These are phyloP conservation scores for Peromyscus leucopus DNA, from an alignment of 2,113 vertebrate species.

Conservation along the genomic window DNA sequence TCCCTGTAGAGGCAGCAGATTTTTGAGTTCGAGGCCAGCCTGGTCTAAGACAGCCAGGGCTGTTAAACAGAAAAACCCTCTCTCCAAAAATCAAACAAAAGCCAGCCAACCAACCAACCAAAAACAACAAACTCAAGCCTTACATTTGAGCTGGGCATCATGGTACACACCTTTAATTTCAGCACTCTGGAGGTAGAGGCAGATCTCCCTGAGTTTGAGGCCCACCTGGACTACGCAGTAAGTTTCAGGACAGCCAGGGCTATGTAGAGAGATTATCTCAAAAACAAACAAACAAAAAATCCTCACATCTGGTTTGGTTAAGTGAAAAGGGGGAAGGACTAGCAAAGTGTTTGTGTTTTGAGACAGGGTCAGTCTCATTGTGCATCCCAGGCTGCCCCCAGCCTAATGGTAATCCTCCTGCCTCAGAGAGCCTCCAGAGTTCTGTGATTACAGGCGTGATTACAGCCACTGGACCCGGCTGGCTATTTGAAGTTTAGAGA, in stretches of 20 bases:
- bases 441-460: neutral
- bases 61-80: neutral
- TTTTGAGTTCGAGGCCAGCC: neutral
- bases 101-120: too few species aligned
- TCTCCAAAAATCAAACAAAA: neutral
- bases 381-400: neutral
- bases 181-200: neutral
- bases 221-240: neutral
- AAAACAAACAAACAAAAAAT: neutral
- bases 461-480: neutral
- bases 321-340: neutral
- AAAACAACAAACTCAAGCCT: neutral
- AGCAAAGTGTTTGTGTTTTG: neutral
- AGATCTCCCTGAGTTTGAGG: neutral
- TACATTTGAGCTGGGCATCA: neutral
- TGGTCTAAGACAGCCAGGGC: neutral
- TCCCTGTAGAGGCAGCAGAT: neutral
- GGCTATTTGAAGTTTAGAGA: neutral
- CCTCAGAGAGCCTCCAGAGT: neutral
- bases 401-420: too few species aligned
- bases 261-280: neutral
- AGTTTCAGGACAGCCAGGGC: neutral
- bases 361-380: neutral
- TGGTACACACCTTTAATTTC: neutral
- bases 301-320: slow-evolving; percentile 27